These are phyloP conservation scores for Colletes latitarsis DNA, from an alignment of 1,140 invertebrate species.

Conservation along the genomic window DNA sequence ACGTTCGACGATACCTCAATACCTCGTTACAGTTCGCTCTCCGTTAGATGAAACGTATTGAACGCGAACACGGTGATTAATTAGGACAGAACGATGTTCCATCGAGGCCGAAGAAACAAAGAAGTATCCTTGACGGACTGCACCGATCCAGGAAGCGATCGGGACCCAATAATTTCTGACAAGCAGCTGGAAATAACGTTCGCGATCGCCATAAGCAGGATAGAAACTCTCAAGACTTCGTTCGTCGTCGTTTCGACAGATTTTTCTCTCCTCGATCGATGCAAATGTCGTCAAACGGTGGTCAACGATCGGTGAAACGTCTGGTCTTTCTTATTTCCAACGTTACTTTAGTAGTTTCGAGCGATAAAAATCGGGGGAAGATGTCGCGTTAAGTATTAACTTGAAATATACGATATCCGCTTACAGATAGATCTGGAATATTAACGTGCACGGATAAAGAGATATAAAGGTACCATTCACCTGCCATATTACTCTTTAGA, in stretches of 20 bases:
- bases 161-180: slow-evolving; percentile 15
- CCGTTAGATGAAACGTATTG: slow-evolving; percentile 11
- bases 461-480: no score
- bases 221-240: not conserved
- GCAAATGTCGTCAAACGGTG: not conserved
- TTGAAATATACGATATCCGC: no score
- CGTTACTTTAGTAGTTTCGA: no score
- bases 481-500: no score
- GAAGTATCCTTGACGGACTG: not conserved
- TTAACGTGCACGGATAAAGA: no score
- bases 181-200: not conserved
- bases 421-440: no score
- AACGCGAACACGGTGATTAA: slow-evolving; percentile 15
- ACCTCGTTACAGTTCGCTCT: slow-evolving; percentile 15
- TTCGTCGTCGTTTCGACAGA: not conserved
- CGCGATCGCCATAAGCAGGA: not conserved
- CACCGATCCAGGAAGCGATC: slow-evolving; percentile 25
- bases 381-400: no score
- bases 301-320: not conserved
- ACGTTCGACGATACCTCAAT: not conserved
- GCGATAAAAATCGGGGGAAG: no score
- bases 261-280: not conserved
- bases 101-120: slow-evolving; percentile 1
- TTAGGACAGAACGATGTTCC: slow-evolving; percentile 1
- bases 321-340: no score